Conservation (phyloP, 2,113 vertebrate species). For the Malurus melanocephalus region DNA sequence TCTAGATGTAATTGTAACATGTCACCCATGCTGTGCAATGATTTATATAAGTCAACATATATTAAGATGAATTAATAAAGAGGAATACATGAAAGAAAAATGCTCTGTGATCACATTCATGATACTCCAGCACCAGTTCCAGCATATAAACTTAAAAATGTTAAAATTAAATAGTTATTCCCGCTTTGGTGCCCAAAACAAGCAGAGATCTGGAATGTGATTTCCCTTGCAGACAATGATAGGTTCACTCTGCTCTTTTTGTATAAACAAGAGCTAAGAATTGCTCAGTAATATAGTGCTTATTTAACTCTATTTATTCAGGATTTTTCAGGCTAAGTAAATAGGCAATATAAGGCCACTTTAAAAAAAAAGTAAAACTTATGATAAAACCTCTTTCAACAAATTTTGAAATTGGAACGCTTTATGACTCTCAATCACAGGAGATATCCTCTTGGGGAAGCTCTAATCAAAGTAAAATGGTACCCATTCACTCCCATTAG, state of each 20-base stretch:
- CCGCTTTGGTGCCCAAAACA: conserved; percentile 41
- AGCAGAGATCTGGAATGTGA: conserved; percentile 40
- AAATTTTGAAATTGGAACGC: background rate
- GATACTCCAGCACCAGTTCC: background rate
- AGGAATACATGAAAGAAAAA: background rate
- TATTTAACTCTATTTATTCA: conserved; percentile 39
- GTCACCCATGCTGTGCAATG: background rate
- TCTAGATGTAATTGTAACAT: background rate
- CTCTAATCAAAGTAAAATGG: background rate
- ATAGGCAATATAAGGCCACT: conserved; percentile 1
- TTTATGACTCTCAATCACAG: background rate
- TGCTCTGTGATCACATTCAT: background rate
- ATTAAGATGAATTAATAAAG: background rate
- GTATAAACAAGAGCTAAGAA: conserved; percentile 32
- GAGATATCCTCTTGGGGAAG: background rate
- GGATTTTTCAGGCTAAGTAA: conserved; percentile 41
- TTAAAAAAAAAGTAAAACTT: background rate
- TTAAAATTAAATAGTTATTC: conserved; percentile 26
- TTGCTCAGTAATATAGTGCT: conserved; percentile 16
- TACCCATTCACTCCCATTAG: background rate
- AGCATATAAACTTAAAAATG: background rate
- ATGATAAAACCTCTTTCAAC: background rate
- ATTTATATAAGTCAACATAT: background rate
- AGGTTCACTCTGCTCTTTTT: background rate
- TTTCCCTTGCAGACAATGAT: conserved; percentile 33